A percentile compares a stretch with the other conserved stretches of the same genome.
Conservation (phyloP, 2,888 invertebrate genomes). For the Ennomos fuscantarius region DNA sequence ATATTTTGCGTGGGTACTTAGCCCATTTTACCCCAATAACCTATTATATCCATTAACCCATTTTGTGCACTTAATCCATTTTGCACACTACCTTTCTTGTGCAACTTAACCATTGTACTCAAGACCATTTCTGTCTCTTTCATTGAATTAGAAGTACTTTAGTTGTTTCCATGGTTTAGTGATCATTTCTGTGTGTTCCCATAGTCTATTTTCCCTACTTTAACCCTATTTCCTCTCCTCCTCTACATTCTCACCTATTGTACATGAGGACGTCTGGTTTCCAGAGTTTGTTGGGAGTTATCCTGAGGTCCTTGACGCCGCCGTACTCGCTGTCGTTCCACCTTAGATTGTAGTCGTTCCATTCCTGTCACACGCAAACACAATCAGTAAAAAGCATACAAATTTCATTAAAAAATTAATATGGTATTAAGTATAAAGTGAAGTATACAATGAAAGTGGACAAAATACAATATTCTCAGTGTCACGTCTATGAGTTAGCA, state of each 20-base stretch:
- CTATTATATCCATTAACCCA: background rate
- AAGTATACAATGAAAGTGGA: no score
- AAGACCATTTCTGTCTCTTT: no score
- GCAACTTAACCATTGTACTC: no score
- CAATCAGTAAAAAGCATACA: conserved; percentile 37
- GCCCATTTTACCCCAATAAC: background rate
- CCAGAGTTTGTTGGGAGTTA: conserved; percentile 98
- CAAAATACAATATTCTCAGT: no score
- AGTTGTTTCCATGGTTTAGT: no score
- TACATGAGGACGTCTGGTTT: conserved; percentile 99
- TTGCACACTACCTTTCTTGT: no score
- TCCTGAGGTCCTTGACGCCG: conserved; percentile 96
- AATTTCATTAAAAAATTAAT: background rate
- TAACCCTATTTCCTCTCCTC: conserved; percentile 21
- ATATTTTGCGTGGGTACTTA: no score
- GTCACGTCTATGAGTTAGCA: no score
- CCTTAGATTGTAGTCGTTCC: conserved; percentile 98
- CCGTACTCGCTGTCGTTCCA: conserved; percentile 99
- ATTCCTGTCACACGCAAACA: conserved; percentile 89
- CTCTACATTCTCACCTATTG: conserved; percentile 92
- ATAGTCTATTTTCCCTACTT: no score
- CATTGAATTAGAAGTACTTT: no score
- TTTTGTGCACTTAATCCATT: background rate
- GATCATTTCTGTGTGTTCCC: no score
- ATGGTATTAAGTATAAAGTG: background rate